Evolutionary conservation across 1,140 invertebrate genomes (phyloP).

Genomic region (Drosophila funebris): DNA sequence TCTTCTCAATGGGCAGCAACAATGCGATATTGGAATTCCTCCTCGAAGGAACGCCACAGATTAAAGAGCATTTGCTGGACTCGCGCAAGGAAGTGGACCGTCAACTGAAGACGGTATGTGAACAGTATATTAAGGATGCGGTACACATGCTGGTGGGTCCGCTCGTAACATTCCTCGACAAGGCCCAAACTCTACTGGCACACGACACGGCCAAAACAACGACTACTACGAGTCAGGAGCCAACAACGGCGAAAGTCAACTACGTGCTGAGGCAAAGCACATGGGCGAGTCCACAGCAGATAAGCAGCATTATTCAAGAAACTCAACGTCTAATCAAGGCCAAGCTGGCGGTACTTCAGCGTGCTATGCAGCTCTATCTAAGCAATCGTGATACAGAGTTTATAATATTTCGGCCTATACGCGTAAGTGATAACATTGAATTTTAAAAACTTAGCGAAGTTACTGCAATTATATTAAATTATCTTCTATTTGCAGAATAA

Average conservation of each 20-base stretch:
- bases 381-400: slow-evolving; percentile 98
- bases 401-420: slow-evolving; percentile 96
- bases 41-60: slow-evolving; percentile 94
- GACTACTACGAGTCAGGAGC: slow-evolving; percentile 1
- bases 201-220: slow-evolving; percentile 9
- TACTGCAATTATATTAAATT: background rate
- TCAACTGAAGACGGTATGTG: slow-evolving; percentile 95
- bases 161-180: slow-evolving; percentile 89
- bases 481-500: slow-evolving; percentile 90
- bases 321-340: slow-evolving; percentile 90
- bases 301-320: slow-evolving; percentile 87
- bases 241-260: slow-evolving; percentile 49
- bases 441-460: background rate
- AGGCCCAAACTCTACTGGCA: slow-evolving; percentile 85
- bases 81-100: slow-evolving; percentile 97
- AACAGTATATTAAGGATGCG: slow-evolving; percentile 93
- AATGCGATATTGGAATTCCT: slow-evolving; percentile 97
- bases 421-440: slow-evolving; percentile 85
- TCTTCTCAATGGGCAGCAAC: slow-evolving; percentile 94
- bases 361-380: slow-evolving; percentile 96
- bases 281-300: slow-evolving; percentile 85
- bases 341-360: slow-evolving; percentile 91
- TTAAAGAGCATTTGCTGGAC: slow-evolving; percentile 95
- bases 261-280: slow-evolving; percentile 81
- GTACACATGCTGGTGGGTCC: slow-evolving; percentile 91